Evolutionary conservation across 2,888 invertebrate species (phyloP).

Genomic region (Xiphydria camelus): DNA sequence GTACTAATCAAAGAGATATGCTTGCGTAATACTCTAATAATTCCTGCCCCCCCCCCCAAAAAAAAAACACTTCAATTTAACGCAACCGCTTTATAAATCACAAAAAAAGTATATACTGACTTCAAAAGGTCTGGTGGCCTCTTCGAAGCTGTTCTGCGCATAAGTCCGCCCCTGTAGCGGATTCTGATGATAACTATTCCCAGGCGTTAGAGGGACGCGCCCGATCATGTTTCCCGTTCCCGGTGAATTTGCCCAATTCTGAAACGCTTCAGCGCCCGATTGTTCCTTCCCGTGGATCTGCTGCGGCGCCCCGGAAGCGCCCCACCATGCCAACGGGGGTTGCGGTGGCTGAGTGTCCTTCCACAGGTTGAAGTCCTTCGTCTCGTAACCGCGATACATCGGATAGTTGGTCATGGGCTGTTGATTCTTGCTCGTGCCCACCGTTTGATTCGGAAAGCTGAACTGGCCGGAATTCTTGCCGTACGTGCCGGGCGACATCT

Average conservation of each 20-base stretch:
- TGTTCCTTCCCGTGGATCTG: conserved; percentile 36
- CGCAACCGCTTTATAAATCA: too few relatives aligned
- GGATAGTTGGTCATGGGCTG: conserved; percentile 35
- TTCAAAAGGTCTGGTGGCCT: conserved; percentile 36
- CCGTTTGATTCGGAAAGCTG: conserved; percentile 32
- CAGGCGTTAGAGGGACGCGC: conserved; percentile 33
- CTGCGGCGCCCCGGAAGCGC: conserved; percentile 19
- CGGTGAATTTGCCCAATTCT: conserved; percentile 42
- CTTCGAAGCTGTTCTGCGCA: conserved; percentile 39
- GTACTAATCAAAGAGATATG: too few relatives aligned
- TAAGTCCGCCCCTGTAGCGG: conserved; percentile 21
- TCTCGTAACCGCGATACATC: conserved; percentile 41
- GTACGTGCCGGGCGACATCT: conserved; percentile 37
- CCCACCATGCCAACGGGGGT: conserved; percentile 47
- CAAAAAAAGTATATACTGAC: too few relatives aligned
- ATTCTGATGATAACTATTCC: conserved; percentile 41
- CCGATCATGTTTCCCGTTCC: conserved; percentile 28
- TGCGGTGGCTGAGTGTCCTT: conserved; percentile 45
- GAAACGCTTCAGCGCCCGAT: conserved; percentile 33
- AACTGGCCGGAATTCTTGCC: conserved; percentile 36
- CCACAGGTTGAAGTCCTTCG: conserved; percentile 46
- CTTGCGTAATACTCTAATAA: too few relatives aligned
- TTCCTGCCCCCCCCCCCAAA: too few relatives aligned
- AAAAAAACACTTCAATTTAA: too few relatives aligned
- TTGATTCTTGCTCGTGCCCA: conserved; percentile 26